These are phyloP conservation scores for Poeciliopsis occidentalis DNA, from an alignment of 2,113 vertebrate genomes.

Conservation along the genomic window DNA sequence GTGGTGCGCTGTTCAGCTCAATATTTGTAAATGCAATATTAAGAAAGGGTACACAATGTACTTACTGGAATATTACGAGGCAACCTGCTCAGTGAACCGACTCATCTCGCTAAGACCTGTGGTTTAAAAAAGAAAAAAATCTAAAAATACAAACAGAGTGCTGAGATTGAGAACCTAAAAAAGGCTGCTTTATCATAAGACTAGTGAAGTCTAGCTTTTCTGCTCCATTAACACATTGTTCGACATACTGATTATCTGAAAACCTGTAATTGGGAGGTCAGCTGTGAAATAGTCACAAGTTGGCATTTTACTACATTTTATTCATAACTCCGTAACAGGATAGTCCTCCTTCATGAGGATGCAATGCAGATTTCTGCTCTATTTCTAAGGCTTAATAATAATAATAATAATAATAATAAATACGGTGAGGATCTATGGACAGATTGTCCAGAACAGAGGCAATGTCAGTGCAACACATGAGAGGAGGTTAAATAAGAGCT, in stretches of 20 bases:
- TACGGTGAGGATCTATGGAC: slow-evolving; percentile 72
- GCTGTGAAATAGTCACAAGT: slow-evolving; percentile 55
- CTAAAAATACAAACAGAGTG: slow-evolving; percentile 60
- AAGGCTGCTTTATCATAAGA: slow-evolving; percentile 58
- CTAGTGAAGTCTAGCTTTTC: slow-evolving; percentile 43
- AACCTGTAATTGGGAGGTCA: slow-evolving; percentile 53
- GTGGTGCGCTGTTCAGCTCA: slow-evolving; percentile 91
- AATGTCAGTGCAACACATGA: slow-evolving; percentile 76
- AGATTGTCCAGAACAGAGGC: slow-evolving; percentile 75
- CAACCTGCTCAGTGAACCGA: slow-evolving; percentile 77
- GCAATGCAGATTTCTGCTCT: slow-evolving; percentile 60
- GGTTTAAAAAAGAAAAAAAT: slow-evolving; percentile 47
- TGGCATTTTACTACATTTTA: slow-evolving; percentile 64
- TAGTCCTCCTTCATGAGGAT: slow-evolving; percentile 59
- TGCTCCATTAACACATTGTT: slow-evolving; percentile 37
- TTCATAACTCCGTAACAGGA: slow-evolving; percentile 54
- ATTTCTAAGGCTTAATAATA: slow-evolving; percentile 71
- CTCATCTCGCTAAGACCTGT: slow-evolving; percentile 69
- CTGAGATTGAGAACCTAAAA: slow-evolving; percentile 58
- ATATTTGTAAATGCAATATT: slow-evolving; percentile 89
- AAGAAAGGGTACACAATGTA: slow-evolving; percentile 79
- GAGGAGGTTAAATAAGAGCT: slow-evolving; percentile 73
- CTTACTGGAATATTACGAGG: slow-evolving; percentile 79
- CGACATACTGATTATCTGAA: slow-evolving; percentile 63
- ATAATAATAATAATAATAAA: slow-evolving; percentile 75